phyloP scores from a whole-genome alignment of 1,140 invertebrate genomes.

The Tetramorium simillimum region DNA sequence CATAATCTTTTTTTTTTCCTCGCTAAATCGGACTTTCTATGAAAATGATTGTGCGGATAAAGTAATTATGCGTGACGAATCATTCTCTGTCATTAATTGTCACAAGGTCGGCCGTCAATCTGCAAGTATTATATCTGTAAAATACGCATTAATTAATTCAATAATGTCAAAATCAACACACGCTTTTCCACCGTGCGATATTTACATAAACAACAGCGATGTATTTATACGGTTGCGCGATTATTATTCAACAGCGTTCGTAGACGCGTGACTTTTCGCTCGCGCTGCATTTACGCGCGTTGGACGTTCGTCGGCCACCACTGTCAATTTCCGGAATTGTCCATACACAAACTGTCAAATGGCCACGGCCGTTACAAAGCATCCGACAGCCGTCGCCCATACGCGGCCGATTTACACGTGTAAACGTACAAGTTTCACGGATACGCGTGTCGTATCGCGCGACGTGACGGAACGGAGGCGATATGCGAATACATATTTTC shows the following conservation, averaged over 20 bases:
- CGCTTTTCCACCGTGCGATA: conserved; percentile 4
- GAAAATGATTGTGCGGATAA: background rate
- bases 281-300: background rate
- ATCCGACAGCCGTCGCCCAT: background rate
- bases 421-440: background rate
- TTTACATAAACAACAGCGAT: conserved; percentile 24
- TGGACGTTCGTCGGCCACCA: conserved; percentile 45
- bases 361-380: conserved; percentile 2
- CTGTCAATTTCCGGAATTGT: conserved; percentile 74
- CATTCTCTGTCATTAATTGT: background rate
- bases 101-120: background rate
- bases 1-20: background rate
- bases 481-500: background rate
- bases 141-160: background rate
- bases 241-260: conserved; percentile 45
- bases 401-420: background rate
- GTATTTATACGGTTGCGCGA: conserved; percentile 6
- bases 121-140: background rate
- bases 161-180: conserved; percentile 15
- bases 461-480: background rate
- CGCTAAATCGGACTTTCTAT: background rate
- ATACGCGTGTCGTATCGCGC: background rate
- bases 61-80: background rate
- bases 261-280: conserved; percentile 33
- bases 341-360: conserved; percentile 51